phyloP scores from a whole-genome alignment of 92 coral and sea anemone genomes.

The Palythoa caribaeorum region DNA sequence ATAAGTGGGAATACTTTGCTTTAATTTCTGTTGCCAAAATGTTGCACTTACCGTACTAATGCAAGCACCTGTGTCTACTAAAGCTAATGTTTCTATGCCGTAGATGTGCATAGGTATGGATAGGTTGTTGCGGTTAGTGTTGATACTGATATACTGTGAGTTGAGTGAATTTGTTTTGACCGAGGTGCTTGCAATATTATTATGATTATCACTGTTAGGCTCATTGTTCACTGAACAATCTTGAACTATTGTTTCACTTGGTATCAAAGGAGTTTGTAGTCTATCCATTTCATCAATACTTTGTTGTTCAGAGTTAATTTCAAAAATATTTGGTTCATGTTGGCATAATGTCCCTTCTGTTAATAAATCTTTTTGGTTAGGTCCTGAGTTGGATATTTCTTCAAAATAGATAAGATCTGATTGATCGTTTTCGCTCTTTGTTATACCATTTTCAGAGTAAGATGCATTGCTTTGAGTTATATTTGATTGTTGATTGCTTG shows the following conservation, averaged over 20 bases:
- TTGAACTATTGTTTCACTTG: not conserved
- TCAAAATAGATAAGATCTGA: not conserved
- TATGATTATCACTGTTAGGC: too few species aligned
- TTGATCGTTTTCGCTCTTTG: not conserved
- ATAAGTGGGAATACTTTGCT: not conserved
- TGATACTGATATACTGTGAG: not conserved
- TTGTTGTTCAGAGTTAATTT: not conserved
- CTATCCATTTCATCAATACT: not conserved
- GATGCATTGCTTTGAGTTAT: not conserved
- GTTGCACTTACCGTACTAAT: not conserved
- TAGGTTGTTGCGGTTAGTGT: not conserved
- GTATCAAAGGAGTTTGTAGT: not conserved
- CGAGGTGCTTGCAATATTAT: not conserved
- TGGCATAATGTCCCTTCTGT: not conserved
- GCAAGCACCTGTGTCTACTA: constrained; percentile 15
- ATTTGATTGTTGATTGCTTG: not conserved
- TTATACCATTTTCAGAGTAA: too few species aligned
- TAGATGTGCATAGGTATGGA: not conserved
- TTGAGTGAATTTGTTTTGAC: not conserved
- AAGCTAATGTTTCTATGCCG: not conserved
- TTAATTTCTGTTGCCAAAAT: constrained; percentile 9
- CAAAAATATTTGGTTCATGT: not conserved
- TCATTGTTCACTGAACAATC: not conserved
- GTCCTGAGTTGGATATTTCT: not conserved
- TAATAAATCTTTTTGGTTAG: too few species aligned